A percentile compares a stretch with the other conserved stretches of the same genome.
These are phyloP conservation scores for Pogonus chalceus DNA, from an alignment of 1,140 invertebrate genomes.

Conservation along the genomic window DNA sequence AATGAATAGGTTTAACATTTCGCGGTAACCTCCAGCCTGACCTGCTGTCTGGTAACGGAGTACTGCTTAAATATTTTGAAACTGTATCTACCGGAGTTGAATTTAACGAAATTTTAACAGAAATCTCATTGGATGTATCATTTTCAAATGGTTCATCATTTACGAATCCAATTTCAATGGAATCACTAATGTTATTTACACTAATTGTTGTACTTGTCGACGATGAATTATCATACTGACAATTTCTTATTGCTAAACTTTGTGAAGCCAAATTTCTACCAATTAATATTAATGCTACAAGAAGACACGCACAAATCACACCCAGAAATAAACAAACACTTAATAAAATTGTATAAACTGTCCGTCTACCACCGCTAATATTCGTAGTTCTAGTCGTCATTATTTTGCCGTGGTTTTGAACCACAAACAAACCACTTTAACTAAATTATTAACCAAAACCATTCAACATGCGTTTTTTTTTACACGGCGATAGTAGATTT, in stretches of 20 bases:
- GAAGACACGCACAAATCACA: constrained; percentile 36
- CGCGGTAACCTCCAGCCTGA: constrained; percentile 49
- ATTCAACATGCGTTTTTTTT: too few relatives aligned
- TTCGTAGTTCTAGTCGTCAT: neutral
- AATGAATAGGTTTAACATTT: constrained; percentile 57
- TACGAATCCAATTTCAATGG: too few relatives aligned
- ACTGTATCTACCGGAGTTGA: neutral
- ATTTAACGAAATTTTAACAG: constrained; percentile 21
- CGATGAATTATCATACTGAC: constrained; percentile 5
- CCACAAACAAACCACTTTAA: neutral
- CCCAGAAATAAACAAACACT: constrained; percentile 39
- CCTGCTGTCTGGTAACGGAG: constrained; percentile 19
- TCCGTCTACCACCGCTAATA: neutral
- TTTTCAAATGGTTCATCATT: constrained; percentile 14
- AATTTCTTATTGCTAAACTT: constrained; percentile 15
- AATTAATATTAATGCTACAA: constrained; percentile 38
- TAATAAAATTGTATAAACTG: constrained; percentile 24
- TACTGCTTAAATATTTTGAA: neutral
- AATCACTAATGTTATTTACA: constrained; percentile 22
- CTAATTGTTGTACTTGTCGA: constrained; percentile 14
- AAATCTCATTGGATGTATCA: neutral
- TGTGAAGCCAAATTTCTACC: constrained; percentile 30
- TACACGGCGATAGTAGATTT: too few relatives aligned
- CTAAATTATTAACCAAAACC: constrained; percentile 2
- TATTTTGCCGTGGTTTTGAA: too few relatives aligned